These are phyloP conservation scores for Myzus persicae DNA, from an alignment of 1,140 invertebrate genomes.

Conservation along the genomic window DNA sequence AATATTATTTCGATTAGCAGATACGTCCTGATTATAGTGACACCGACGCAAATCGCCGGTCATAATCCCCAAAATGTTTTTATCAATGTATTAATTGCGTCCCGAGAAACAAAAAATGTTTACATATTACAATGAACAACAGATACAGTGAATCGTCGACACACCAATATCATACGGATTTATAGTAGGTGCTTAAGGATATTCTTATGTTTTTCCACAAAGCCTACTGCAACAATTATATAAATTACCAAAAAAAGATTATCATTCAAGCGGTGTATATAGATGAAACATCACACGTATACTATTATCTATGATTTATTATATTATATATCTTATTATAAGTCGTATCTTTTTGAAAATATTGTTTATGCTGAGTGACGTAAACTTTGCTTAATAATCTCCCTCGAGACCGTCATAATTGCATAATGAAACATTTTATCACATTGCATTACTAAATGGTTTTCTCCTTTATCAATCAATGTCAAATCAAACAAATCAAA, in stretches of 20 bases:
- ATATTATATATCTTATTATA: neutral
- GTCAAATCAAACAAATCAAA: neutral
- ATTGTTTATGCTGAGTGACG: neutral
- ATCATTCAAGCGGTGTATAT: no score
- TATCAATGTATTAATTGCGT: neutral
- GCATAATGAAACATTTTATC: conserved; percentile 16
- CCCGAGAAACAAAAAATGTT: no score
- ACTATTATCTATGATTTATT: no score
- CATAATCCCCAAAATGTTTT: no score
- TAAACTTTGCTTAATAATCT: neutral
- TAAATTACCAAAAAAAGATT: neutral
- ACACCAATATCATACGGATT: neutral
- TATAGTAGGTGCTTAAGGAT: neutral
- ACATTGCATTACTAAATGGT: neutral
- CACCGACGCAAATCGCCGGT: no score
- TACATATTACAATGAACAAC: neutral
- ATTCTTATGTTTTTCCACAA: neutral
- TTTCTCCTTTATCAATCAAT: neutral
- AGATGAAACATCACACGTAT: no score
- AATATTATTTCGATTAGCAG: neutral
- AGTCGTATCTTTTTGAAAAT: neutral
- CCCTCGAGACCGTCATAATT: neutral
- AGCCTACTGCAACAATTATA: neutral
- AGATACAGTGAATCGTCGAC: neutral
- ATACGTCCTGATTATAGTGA: no score